Evolutionary conservation across 2,888 invertebrate species (phyloP).

Genomic region (Ischnura elegans): DNA sequence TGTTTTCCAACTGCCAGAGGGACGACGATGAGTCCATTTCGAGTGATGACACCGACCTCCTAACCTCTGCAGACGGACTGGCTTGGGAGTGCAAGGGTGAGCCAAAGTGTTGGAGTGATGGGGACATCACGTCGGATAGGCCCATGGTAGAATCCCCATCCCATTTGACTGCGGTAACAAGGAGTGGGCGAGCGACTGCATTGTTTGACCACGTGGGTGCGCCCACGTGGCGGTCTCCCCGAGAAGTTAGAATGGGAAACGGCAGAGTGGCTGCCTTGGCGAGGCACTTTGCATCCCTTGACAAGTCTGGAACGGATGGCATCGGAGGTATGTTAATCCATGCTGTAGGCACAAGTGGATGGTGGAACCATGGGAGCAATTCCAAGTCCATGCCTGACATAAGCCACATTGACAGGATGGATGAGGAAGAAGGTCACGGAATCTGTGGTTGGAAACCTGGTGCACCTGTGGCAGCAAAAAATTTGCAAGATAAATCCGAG

Average conservation of each 20-base stretch:
- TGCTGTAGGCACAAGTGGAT: background rate
- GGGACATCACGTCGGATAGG: background rate
- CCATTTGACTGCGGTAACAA: background rate
- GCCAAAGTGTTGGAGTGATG: background rate
- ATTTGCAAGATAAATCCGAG: background rate
- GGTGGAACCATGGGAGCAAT: background rate
- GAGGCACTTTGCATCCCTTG: conserved; percentile 80
- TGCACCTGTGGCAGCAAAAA: background rate
- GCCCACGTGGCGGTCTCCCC: conserved; percentile 83
- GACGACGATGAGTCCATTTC: background rate
- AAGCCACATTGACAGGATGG: background rate
- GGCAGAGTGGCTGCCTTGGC: conserved; percentile 86
- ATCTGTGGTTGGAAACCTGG: background rate
- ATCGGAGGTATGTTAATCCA: background rate
- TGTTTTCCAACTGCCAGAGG: background rate
- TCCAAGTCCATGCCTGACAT: conserved; percentile 14
- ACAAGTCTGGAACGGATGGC: background rate
- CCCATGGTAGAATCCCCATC: background rate
- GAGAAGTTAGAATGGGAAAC: conserved; percentile 84
- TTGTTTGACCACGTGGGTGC: conserved; percentile 77
- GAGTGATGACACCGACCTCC: background rate
- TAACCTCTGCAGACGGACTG: background rate
- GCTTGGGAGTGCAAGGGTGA: background rate
- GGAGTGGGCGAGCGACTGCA: background rate
- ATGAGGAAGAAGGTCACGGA: conserved; percentile 9